These are phyloP conservation scores for Esperia sulphurella DNA, from an alignment of 2,888 invertebrate genomes.

Conservation along the genomic window DNA sequence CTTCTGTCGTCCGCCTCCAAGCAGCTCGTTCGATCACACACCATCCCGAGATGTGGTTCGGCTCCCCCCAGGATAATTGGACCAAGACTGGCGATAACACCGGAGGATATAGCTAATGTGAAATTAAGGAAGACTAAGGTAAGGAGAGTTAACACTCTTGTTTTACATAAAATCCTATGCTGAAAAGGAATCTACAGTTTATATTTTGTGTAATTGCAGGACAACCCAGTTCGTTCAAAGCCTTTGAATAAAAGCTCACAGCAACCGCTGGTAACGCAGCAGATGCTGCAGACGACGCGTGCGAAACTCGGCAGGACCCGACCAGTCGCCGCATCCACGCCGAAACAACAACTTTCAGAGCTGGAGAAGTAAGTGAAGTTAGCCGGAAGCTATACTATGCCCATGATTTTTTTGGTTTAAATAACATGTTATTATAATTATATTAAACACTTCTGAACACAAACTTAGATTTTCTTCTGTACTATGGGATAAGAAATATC, in stretches of 20 bases:
- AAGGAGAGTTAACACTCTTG: no score
- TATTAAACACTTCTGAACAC: no score
- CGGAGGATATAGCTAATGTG: conserved; percentile 69
- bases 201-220: conserved; percentile 34
- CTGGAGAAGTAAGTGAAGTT: conserved; percentile 64
- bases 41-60: conserved; percentile 61
- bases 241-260: conserved; percentile 22
- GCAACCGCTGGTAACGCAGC: conserved; percentile 61
- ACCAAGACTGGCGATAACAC: conserved; percentile 63
- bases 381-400: no score
- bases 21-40: conserved; percentile 44
- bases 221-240: conserved; percentile 56
- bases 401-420: no score
- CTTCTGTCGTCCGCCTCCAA: conserved; percentile 32
- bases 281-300: conserved; percentile 61
- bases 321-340: conserved; percentile 70
- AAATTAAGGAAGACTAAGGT: conserved; percentile 69
- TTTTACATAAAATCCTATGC: no score
- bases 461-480: no score
- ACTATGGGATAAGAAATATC: no score
- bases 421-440: no score
- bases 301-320: conserved; percentile 68
- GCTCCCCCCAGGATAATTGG: conserved; percentile 56
- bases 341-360: conserved; percentile 62
- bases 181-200: no score